A percentile compares a stretch with the other conserved stretches of the same genome.
Conservation (phyloP, 2,888 invertebrate genomes). For the Tenthredo notha region DNA sequence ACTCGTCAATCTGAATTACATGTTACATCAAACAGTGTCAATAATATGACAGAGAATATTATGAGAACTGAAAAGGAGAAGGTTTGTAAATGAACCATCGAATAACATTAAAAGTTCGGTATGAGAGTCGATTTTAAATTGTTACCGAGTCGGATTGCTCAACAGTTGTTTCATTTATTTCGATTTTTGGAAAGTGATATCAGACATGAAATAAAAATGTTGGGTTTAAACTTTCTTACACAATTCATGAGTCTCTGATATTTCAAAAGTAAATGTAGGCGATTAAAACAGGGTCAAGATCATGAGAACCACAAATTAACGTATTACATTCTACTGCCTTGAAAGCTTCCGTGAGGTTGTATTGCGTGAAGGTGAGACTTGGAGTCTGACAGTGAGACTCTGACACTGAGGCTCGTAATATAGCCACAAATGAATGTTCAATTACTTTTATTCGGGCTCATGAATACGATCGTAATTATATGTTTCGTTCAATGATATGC, state of each 20-base stretch:
- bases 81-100: not conserved
- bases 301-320: not conserved
- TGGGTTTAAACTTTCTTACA: not conserved
- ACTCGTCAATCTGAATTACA: slow-evolving; percentile 75
- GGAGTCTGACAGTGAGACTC: not conserved
- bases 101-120: not conserved
- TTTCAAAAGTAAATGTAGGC: not conserved
- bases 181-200: not conserved
- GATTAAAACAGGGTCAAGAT: slow-evolving; percentile 11
- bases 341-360: not conserved
- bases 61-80: slow-evolving; percentile 14
- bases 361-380: not conserved
- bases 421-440: not conserved
- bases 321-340: not conserved
- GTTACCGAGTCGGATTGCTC: not conserved
- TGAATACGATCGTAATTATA: not conserved
- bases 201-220: not conserved
- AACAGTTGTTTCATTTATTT: not conserved
- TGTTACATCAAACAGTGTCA: not conserved
- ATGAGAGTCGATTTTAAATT: not conserved
- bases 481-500: not conserved
- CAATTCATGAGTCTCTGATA: not conserved
- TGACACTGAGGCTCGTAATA: not conserved
- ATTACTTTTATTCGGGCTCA: not conserved
- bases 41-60: not conserved